Evolutionary conservation across 2,797 vertebrate species (phyloP), one percentile per base, ranked within the genome.

Genomic region (Erethizon dorsatum): DNA sequence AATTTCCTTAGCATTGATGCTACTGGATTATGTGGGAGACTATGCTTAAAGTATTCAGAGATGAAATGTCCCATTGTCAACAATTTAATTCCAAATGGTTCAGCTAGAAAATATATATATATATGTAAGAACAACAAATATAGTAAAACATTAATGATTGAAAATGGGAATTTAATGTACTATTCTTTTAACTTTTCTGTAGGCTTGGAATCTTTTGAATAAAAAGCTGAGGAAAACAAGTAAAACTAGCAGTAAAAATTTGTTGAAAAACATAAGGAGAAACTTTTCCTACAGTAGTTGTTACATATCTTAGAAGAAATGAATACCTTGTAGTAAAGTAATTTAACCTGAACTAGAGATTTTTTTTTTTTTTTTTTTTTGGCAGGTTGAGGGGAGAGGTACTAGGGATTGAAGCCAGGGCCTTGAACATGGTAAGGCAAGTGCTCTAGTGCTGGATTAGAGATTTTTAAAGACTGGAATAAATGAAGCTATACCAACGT

Each of bases 171-270:
- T n/a, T 83, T 28, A 37, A 0, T 65, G 41, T 37, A 69, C 37
- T 67, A 5, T 73, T 83, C 33, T 80, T 95, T 54, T 41, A 93
- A 56, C 5, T 79, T 31, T 82, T 80, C 41, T 88, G 8, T 83
- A 47, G 73, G 22, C 52, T 88, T 83, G 4, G 56, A 52, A 69
- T 73, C 12, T 80, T 83, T 83, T 65, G 89, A 85, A 82, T 73
- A 79, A 37, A 56, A 75, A 93, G 59, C 52, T 83, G 61, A 71
- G 33, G 69, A 50, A 88, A 95, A 92, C n/a, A 93, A 59, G n/a
- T 67, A 83, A 87, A 83, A 31, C 15, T 0, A 71, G 20, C 50
- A 88, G 63, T 77, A 94, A 77, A 89, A 83, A n/a, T 69, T 31
- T 73, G 20, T 57, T 88, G 54, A 12, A 83, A 97, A 94, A 87